Evolutionary conservation across 2,113 vertebrate species (phyloP).

Genomic region (human (Homo sapiens)): GRCh38 chr5:142366001-142366500

Average conservation of each 20-base stretch:
- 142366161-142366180: background rate
- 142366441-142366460: background rate
- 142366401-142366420: background rate
- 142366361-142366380: background rate
- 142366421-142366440: background rate
- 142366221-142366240: background rate
- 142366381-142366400: background rate
- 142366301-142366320: background rate
- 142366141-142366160: background rate
- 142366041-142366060: background rate
- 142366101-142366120: background rate
- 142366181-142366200: background rate
- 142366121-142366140: background rate
- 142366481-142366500: background rate
- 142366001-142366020: background rate
- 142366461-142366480: background rate
- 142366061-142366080: background rate
- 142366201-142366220: background rate
- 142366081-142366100: background rate
- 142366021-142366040: slow-evolving; percentile 22
- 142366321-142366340: background rate
- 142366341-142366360: background rate
- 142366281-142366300: too few relatives aligned
- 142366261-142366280: background rate
- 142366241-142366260: background rate